phyloP scores from a whole-genome alignment of 2,797 vertebrate genomes.

The Chromobotia macracanthus region DNA sequence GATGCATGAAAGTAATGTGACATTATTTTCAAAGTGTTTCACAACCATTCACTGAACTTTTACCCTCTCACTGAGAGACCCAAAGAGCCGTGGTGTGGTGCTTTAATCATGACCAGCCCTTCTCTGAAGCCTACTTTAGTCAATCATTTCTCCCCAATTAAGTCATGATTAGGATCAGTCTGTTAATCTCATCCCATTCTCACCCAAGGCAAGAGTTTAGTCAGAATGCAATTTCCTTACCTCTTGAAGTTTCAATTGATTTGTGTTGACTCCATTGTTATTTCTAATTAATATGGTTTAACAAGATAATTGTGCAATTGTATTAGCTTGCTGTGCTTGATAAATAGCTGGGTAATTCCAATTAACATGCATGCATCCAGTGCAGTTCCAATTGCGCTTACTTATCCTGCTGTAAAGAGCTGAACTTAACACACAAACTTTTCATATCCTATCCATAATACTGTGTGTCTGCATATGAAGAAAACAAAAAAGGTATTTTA shows the following conservation, averaged over 20 bases:
- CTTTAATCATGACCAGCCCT: constrained; percentile 25
- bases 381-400: constrained; percentile 16
- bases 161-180: constrained; percentile 53
- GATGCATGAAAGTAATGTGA: neutral
- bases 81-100: neutral
- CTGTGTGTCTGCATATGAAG: neutral
- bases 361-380: constrained; percentile 57
- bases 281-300: constrained; percentile 72
- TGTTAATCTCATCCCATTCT: constrained; percentile 40
- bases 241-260: constrained; percentile 61
- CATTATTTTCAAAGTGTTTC: neutral
- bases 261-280: constrained; percentile 64
- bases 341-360: constrained; percentile 59
- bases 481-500: neutral
- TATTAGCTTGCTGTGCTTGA: constrained; percentile 58
- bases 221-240: constrained; percentile 47
- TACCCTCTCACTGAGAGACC: constrained; percentile 13
- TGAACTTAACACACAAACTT: constrained; percentile 10
- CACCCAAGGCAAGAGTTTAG: constrained; percentile 28
- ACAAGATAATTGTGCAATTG: constrained; percentile 67
- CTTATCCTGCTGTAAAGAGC: constrained; percentile 33
- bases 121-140: constrained; percentile 27
- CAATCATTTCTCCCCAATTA: constrained; percentile 53
- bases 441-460: neutral
- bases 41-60: neutral